Base-by-base conservation (phyloP, 2,113 vertebrate species). In the Lophochroa leadbeateri region DNA sequence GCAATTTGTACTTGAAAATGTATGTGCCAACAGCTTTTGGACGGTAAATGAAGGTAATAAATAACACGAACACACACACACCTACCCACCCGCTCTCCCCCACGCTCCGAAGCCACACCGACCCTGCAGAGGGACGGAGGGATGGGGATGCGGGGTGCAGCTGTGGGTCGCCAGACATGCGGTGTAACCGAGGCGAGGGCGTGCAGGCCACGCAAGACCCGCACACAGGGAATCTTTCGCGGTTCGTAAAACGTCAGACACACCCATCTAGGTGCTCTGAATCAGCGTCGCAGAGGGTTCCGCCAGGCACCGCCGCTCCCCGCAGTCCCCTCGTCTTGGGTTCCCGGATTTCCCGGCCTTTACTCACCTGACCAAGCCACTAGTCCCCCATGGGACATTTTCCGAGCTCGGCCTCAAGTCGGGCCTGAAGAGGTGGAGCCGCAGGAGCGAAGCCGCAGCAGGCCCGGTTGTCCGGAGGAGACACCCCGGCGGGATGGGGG, bases 1-100 rank as follows among this genome's bases (percentile, higher is more conserved):
- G 94, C 91, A 97, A 97, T 97, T 97, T 97, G 97, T 94, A 79
- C 95, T 96, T 79, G 90, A 91, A 96, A 97, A 97, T 92, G 81
- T 79, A 95, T 86, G 92, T 96, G 95, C 90, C 96, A 94, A 92
- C 95, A 96, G 95, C 90, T 96, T 95, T 96, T 89, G 91, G 92
- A 94, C 37, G 80, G 58, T 78, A 96, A 97, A 94, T 95, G 89
- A 93, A 85, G 87, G 92, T 15, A 91, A 97, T 97, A 97, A 97
- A 96, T 96, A 96, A 96, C 63, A 37, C 1, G 84, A 77, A 87
- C 82, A 87, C 92, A 69, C 82, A 63, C 82, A 90, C 93, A 39
- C 95, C 79, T 74, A 61, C 67, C 6, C 29, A 35, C 52, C 35
- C 44, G 41, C 61, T 94, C 70, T 72, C 70, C 86, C 13, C 14